A percentile compares a stretch with the other conserved stretches of the same genome.
These are phyloP conservation scores for Desoria tigrina DNA, from an alignment of 2,888 invertebrate species.

Conservation along the genomic window DNA sequence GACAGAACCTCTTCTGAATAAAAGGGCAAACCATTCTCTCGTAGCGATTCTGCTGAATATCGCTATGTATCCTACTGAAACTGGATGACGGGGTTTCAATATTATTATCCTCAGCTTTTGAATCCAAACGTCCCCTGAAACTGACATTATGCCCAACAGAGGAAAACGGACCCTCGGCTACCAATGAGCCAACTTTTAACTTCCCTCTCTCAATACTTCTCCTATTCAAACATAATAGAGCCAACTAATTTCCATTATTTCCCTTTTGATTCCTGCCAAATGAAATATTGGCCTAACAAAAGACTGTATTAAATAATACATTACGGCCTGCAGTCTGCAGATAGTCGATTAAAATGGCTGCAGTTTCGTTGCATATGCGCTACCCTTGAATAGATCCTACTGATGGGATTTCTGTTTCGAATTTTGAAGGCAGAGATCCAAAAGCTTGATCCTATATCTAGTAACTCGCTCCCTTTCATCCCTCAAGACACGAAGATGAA, in stretches of 20 bases:
- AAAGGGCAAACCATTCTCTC: conserved; percentile 14
- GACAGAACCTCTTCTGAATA: conserved; percentile 25
- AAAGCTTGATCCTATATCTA: no score
- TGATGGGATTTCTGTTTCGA: no score
- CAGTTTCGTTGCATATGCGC: no score
- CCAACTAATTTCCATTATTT: conserved; percentile 18
- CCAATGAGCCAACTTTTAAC: neutral
- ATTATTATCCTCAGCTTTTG: conserved; percentile 1
- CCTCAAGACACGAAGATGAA: no score
- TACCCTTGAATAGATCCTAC: no score
- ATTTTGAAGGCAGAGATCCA: no score
- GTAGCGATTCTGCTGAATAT: neutral
- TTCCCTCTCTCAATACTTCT: conserved; percentile 7
- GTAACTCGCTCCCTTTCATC: no score
- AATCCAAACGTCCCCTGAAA: conserved; percentile 19
- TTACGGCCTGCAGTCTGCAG: no score
- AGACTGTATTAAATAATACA: no score
- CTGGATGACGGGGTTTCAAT: no score
- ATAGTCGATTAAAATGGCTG: no score
- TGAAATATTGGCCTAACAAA: conserved; percentile 1
- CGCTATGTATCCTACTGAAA: no score
- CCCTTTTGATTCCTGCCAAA: conserved; percentile 15
- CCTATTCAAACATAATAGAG: conserved; percentile 15
- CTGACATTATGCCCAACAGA: conserved; percentile 17
- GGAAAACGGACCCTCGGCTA: conserved; percentile 3